Base-by-base conservation (phyloP, 2,113 vertebrate genomes). In the Callionymus lyra region DNA sequence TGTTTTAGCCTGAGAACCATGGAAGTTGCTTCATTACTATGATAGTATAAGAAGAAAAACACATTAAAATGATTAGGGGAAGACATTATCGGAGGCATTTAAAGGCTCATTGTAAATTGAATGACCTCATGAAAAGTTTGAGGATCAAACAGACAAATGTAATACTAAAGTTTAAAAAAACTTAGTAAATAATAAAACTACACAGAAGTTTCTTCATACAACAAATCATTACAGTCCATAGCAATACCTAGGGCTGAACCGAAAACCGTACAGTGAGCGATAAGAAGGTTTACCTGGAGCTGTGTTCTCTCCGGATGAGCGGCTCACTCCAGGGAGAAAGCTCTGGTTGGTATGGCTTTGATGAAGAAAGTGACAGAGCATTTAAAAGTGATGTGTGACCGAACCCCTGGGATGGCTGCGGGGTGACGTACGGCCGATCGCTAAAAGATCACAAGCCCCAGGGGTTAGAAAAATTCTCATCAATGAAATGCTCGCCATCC, bases 401-500 rank as follows among this genome's bases (percentile, higher is more conserved):
- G 31, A 61, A 59, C 69, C 63, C 56, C 55, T 61, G 53, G 65
- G 74, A 81, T 79, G 66, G 70, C 74, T 82, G 31, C 18, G 54
- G 68, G 74, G 72, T 86, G 81, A 84, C 69, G 63, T 69, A 68
- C 57, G 64, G 55, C 65, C 37, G 58, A 82, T 81, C 68, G 53
- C 63, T 61, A 60, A 70, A 70, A 69, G 75, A 80, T 84, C 79
- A 85, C 44, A 44, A 80, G 82, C 51, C 56, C 44, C 54, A 47
- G 59, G 59, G 62, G 72, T 74, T 66, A 65, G 60, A 78, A 27
- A 27, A 82, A 69, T 66, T 73, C 78, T 79, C 77, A 84, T 81
- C 77, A 81, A 77, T 79, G 72, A 85, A 82, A 82, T 84, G 78
- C 70, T 81, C 77, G 80, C 77, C 76, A 81, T 73, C 68, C 71